A percentile compares a stretch with the other conserved stretches of the same genome.
Conservation (phyloP, 2,888 invertebrate species). For the Clitarchus hookeri region DNA sequence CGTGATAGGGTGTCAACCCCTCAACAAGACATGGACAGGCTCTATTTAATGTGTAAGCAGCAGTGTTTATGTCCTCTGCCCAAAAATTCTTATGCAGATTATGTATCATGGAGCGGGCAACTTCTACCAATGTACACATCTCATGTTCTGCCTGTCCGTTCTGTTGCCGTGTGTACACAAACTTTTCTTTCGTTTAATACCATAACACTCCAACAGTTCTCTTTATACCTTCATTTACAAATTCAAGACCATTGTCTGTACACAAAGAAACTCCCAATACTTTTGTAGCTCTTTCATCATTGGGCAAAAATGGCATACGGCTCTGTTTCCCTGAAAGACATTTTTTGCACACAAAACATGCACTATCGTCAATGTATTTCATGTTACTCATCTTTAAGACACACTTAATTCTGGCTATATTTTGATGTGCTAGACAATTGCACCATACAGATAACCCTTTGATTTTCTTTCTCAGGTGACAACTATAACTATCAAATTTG, state of each 20-base stretch:
- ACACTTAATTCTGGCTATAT: not conserved
- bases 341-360: not conserved
- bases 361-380: not conserved
- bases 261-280: not conserved
- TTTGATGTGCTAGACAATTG: not conserved
- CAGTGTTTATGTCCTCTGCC: not conserved
- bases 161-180: no score
- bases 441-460: not conserved
- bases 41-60: not conserved
- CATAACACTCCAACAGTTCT: not conserved
- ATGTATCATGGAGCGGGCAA: not conserved
- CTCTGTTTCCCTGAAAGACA: not conserved
- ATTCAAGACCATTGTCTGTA: not conserved
- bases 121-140: not conserved
- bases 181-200: not conserved
- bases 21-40: no score
- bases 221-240: not conserved
- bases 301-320: not conserved
- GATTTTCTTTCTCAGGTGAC: not conserved
- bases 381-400: not conserved
- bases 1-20: no score
- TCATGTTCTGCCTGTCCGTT: not conserved
- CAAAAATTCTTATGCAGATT: not conserved
- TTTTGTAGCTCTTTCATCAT: not conserved
- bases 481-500: conserved; percentile 2